Conservation (phyloP, 1,140 invertebrate genomes). For the Tribolium castaneum region DNA sequence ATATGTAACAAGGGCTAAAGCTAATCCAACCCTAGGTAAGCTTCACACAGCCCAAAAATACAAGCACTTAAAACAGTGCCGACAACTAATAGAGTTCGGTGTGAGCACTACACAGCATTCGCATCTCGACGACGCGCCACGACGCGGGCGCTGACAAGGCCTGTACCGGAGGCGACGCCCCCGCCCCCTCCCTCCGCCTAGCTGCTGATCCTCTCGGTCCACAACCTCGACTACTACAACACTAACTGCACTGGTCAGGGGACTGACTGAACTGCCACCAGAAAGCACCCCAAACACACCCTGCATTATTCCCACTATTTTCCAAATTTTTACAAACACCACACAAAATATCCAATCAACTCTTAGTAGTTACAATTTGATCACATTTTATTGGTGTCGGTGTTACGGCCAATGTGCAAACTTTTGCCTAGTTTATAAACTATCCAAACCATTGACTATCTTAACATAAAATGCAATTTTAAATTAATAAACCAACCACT, state of each 20-base stretch:
- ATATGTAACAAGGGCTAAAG: slow-evolving; percentile 66
- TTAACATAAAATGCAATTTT: too few relatives aligned
- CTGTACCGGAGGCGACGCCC: background rate
- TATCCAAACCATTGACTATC: too few relatives aligned
- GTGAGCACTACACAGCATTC: slow-evolving; percentile 64
- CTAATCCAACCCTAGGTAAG: slow-evolving; percentile 65
- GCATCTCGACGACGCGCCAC: slow-evolving; percentile 41
- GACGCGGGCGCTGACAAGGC: slow-evolving; percentile 26
- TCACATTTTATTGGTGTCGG: too few relatives aligned
- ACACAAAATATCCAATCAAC: too few relatives aligned
- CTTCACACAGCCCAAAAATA: slow-evolving; percentile 66
- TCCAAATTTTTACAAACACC: too few relatives aligned
- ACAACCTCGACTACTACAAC: background rate
- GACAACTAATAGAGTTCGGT: slow-evolving; percentile 63
- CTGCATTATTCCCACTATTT: too few relatives aligned
- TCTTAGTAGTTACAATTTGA: too few relatives aligned
- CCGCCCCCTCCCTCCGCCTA: background rate
- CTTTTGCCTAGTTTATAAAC: too few relatives aligned
- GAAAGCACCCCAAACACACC: background rate
- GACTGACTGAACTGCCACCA: background rate
- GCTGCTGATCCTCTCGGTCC: slow-evolving; percentile 16
- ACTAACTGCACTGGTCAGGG: slow-evolving; percentile 2
- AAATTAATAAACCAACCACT: too few relatives aligned
- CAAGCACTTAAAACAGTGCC: slow-evolving; percentile 66
- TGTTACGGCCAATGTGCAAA: too few relatives aligned